A percentile compares a stretch with the other conserved stretches of the same genome.
phyloP scores from a whole-genome alignment of 2,797 vertebrate species.

The Fratercula arctica region DNA sequence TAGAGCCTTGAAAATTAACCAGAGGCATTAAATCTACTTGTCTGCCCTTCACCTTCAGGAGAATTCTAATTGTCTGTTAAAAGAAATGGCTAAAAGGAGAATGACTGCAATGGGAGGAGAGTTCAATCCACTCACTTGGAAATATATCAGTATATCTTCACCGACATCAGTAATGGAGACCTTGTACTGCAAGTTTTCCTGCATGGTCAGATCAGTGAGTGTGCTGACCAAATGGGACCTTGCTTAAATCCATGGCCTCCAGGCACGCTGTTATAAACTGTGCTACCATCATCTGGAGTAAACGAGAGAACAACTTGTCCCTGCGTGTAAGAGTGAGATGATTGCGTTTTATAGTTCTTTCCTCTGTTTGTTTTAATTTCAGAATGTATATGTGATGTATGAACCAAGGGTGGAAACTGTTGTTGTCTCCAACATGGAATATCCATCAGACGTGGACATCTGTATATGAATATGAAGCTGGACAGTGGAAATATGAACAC shows the following conservation, averaged over 20 bases:
- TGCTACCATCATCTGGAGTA: not conserved
- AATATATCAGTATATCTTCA: not conserved
- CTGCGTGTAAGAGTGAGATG: not conserved
- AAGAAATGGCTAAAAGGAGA: not conserved
- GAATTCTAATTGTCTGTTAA: not conserved
- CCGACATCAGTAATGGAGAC: not conserved
- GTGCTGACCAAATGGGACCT: not conserved
- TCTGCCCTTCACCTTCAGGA: not conserved
- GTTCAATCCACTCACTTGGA: rapidly evolving
- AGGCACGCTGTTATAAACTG: not conserved
- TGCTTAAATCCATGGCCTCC: not conserved
- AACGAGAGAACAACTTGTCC: not conserved
- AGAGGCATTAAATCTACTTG: not conserved
- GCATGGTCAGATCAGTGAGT: not conserved
- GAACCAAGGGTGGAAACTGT: not conserved
- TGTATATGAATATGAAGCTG: not conserved
- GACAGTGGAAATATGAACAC: not conserved
- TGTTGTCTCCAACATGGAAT: not conserved
- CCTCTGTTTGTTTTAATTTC: not conserved
- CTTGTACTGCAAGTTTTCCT: not conserved
- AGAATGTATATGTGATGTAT: not conserved
- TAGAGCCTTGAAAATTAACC: not conserved
- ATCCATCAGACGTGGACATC: not conserved
- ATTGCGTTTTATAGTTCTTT: not conserved
- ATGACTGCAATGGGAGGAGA: not conserved